phyloP scores from a whole-genome alignment of 2,888 invertebrate genomes.

The Xestoiulus laeticollis region DNA sequence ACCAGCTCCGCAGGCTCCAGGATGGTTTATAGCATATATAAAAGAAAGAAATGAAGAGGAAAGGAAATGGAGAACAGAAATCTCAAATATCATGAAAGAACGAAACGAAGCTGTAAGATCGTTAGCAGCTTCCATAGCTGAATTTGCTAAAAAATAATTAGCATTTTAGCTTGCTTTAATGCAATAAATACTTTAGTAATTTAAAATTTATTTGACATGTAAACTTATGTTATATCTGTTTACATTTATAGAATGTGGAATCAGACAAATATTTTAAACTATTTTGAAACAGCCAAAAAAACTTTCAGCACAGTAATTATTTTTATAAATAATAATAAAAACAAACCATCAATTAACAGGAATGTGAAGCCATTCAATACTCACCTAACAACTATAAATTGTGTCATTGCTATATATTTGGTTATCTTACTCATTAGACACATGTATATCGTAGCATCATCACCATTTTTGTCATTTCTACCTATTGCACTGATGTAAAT shows the following conservation, averaged over 20 bases:
- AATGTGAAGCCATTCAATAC: too few species aligned
- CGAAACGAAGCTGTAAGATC: background rate
- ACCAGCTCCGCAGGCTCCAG: background rate
- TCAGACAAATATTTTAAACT: background rate
- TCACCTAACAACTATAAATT: too few species aligned
- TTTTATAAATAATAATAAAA: background rate
- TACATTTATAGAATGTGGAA: background rate
- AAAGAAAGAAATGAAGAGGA: conserved; percentile 4
- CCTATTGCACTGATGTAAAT: too few species aligned
- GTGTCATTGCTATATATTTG: too few species aligned
- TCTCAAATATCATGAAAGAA: background rate
- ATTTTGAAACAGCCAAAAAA: too few species aligned
- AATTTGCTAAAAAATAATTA: background rate
- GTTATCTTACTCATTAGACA: too few species aligned
- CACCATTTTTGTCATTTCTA: too few species aligned
- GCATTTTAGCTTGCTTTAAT: background rate
- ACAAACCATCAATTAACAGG: background rate
- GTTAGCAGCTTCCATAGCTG: background rate
- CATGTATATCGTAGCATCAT: too few species aligned
- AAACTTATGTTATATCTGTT: too few species aligned
- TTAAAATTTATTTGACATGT: too few species aligned
- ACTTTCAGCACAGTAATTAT: background rate
- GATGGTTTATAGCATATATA: background rate
- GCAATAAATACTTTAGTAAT: too few species aligned
- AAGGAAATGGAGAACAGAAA: background rate